Conservation (phyloP, 2,113 vertebrate genomes). For the Chaetorhynchus papuensis region DNA sequence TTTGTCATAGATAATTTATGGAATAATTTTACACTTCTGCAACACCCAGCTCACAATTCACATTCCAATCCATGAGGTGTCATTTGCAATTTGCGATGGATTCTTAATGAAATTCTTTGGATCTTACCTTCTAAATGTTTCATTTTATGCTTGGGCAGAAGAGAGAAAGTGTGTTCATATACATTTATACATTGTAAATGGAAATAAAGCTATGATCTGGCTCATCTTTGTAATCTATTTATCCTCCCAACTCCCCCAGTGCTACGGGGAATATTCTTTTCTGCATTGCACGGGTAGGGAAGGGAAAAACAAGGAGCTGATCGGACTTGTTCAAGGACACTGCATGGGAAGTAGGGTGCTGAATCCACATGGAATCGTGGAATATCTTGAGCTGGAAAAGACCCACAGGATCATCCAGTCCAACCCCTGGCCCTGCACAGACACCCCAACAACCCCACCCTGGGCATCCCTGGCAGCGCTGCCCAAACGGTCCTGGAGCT, state of each 20-base stretch:
- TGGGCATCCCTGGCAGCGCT: neutral
- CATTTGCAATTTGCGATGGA: slow-evolving; percentile 53
- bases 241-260: slow-evolving; percentile 45
- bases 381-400: neutral
- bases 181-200: slow-evolving; percentile 58
- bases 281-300: neutral
- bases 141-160: slow-evolving; percentile 66
- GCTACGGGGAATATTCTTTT: neutral
- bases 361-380: neutral
- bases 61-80: slow-evolving; percentile 61
- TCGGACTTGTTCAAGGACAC: slow-evolving; percentile 20
- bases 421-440: rapidly evolving
- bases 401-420: neutral
- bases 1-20: slow-evolving; percentile 68
- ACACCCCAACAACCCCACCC: neutral
- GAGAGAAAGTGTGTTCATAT: slow-evolving; percentile 47
- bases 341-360: neutral
- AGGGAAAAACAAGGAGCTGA: neutral
- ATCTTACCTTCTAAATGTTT: slow-evolving; percentile 65
- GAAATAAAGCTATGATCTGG: slow-evolving; percentile 62
- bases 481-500: rapidly evolving
- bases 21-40: slow-evolving; percentile 66
- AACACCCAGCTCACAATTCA: slow-evolving; percentile 54
- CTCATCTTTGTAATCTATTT: slow-evolving; percentile 60
- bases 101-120: slow-evolving; percentile 66